Evolutionary conservation across 2,113 vertebrate genomes (phyloP), one percentile per base, ranked within the genome.

Genomic region (Pachypanchax playfairii): DNA sequence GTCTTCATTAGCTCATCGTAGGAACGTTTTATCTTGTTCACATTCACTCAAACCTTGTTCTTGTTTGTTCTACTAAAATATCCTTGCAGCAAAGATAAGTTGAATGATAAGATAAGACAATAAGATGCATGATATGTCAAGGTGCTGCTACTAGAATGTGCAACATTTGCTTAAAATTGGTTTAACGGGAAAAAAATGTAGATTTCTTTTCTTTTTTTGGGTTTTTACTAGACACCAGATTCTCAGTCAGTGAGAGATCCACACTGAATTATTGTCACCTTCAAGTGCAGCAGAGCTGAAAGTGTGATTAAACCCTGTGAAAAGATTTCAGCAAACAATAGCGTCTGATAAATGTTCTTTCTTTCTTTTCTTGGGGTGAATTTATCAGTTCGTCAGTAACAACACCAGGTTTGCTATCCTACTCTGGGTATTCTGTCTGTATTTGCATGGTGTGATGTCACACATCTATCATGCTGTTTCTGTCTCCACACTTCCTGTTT

Each of bases 381-480:
- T 75, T 28, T 79, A 58, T 85, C 78, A 79, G 70, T 79, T 73
- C 69, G 75, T 59, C 74, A 70, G 78, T 82, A 72, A 83, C 72
- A 65, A 46, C 69, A 63, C 31, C 75, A 84, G 84, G 87, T 90
- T 87, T 84, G 87, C 75, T 58, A 25, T 73, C 38, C 70, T 52
- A 60, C 31, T 59, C 35, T 79, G 64, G 47, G 73, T 61, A 44
- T 62, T 28, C 9, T 71, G 33, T 60, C 54, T 84, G 33, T 53
- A 70, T n/a, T 57, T 79, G 87, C 89, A 88, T 89, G 87, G 61
- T 85, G 75, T 86, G 74, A 33, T 81, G 68, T 85, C 71, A 85
- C 63, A 80, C 70, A 33, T 79, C 59, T 56, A 35, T 56, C 57
- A 28, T 81, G 31, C 59, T 53, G 61, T 57, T 51, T 35, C 3